Evolutionary conservation across 2,113 vertebrate species (phyloP).

Genomic region (Formicarius rufipectus): DNA sequence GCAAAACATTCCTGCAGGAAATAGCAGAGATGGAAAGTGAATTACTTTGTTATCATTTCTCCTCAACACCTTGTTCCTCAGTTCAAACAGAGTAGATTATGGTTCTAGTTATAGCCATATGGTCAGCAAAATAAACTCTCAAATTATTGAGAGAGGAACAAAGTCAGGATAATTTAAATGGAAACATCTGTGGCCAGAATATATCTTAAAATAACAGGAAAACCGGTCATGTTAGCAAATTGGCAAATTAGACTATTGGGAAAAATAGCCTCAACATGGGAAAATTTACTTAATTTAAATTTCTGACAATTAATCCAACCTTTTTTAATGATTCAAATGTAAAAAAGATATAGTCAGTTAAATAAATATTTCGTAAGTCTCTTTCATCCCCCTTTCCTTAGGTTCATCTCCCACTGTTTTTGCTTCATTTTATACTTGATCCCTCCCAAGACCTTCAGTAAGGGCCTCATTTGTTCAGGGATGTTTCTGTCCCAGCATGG

Average conservation of each 20-base stretch:
- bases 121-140: not conserved
- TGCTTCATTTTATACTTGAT: not conserved
- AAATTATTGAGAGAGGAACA: not conserved
- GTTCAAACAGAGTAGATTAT: conserved; percentile 17
- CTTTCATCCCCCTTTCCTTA: not conserved
- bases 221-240: not conserved
- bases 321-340: not conserved
- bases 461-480: accelerated
- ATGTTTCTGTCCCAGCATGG: not conserved
- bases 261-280: not conserved
- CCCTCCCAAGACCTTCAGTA: not conserved
- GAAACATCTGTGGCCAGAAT: not conserved
- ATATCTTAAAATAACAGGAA: not conserved
- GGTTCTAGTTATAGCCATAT: conserved; percentile 4
- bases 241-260: not conserved
- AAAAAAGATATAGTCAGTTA: not conserved
- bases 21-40: conserved; percentile 11
- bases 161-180: not conserved
- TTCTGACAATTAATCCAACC: not conserved
- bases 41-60: conserved; percentile 34
- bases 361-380: not conserved
- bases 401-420: not conserved
- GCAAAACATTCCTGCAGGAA: conserved; percentile 3
- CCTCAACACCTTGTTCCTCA: conserved; percentile 1
- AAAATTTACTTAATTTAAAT: not conserved